A percentile compares a stretch with the other conserved stretches of the same genome.
Evolutionary conservation across 92 coral and sea anemone genomes (phyloP).

Genomic region (Porites evermanni): DNA sequence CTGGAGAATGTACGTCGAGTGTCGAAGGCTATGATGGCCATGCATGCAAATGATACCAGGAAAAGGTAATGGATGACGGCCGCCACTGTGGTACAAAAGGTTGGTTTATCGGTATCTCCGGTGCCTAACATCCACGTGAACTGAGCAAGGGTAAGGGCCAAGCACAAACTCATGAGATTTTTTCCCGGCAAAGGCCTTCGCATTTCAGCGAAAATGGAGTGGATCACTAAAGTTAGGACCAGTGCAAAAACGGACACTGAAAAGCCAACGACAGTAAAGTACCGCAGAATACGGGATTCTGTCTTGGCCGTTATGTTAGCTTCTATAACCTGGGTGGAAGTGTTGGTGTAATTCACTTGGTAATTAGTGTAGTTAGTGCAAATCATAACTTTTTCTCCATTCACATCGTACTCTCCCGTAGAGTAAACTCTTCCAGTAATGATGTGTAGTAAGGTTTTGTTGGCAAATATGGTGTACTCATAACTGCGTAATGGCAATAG

Average conservation of each 20-base stretch:
- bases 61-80: slow-evolving; percentile 80
- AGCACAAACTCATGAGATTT: slow-evolving; percentile 85
- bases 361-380: slow-evolving; percentile 73
- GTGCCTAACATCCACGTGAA: slow-evolving; percentile 84
- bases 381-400: slow-evolving; percentile 52
- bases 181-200: slow-evolving; percentile 94
- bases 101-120: slow-evolving; percentile 79
- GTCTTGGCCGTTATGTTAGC: not conserved
- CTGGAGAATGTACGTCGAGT: slow-evolving; percentile 85
- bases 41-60: slow-evolving; percentile 88
- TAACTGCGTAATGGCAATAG: slow-evolving; percentile 50
- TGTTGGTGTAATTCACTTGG: slow-evolving; percentile 3
- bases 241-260: slow-evolving; percentile 72
- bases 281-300: slow-evolving; percentile 14
- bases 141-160: slow-evolving; percentile 87
- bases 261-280: slow-evolving; percentile 78
- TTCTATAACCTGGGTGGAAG: not conserved
- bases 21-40: slow-evolving; percentile 89
- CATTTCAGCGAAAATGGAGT: slow-evolving; percentile 76
- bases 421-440: slow-evolving; percentile 67
- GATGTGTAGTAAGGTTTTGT: slow-evolving; percentile 70
- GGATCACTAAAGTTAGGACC: slow-evolving; percentile 68
- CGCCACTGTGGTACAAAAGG: slow-evolving; percentile 75
- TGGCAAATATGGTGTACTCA: slow-evolving; percentile 64
- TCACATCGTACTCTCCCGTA: slow-evolving; percentile 70